Percentiles rank a stretch among this genome's conserved stretches.
Conservation (phyloP, 2,797 vertebrate genomes). For the Oreochromis grahami region DNA sequence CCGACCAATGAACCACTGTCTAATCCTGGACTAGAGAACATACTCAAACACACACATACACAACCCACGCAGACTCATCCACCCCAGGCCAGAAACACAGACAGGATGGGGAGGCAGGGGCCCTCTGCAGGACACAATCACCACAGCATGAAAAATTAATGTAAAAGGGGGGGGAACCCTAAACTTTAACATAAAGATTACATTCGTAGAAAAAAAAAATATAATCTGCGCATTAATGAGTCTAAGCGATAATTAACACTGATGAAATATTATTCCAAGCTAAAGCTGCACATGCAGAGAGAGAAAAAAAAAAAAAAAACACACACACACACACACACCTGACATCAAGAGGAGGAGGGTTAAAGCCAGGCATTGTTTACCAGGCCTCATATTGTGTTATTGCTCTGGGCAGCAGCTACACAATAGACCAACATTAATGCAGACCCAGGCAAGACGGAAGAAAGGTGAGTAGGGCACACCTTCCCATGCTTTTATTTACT, state of each 20-base stretch:
- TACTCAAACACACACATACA: neutral
- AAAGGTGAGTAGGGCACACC: slow-evolving; percentile 66
- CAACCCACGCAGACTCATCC: slow-evolving; percentile 13
- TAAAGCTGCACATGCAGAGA: neutral
- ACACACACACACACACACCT: too few species aligned
- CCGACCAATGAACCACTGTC: slow-evolving; percentile 47
- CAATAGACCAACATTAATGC: neutral
- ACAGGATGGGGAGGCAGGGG: slow-evolving; percentile 47
- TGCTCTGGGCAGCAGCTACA: neutral
- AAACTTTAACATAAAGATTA: neutral
- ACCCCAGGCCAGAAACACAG: slow-evolving; percentile 54
- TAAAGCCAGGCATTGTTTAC: neutral
- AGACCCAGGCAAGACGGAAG: slow-evolving; percentile 2
- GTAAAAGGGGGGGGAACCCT: neutral
- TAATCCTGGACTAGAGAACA: slow-evolving; percentile 53
- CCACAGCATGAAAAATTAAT: slow-evolving; percentile 16
- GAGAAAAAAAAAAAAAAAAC: too few species aligned
- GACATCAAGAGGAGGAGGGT: neutral
- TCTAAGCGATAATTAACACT: neutral
- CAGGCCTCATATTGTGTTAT: slow-evolving; percentile 4
- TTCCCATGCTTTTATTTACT: slow-evolving; percentile 53
- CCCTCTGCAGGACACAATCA: slow-evolving; percentile 50
- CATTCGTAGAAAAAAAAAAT: neutral
- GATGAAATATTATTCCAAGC: neutral
- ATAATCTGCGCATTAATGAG: neutral